Base-by-base conservation (phyloP, 2,113 vertebrate genomes). In the Athene cunicularia region DNA sequence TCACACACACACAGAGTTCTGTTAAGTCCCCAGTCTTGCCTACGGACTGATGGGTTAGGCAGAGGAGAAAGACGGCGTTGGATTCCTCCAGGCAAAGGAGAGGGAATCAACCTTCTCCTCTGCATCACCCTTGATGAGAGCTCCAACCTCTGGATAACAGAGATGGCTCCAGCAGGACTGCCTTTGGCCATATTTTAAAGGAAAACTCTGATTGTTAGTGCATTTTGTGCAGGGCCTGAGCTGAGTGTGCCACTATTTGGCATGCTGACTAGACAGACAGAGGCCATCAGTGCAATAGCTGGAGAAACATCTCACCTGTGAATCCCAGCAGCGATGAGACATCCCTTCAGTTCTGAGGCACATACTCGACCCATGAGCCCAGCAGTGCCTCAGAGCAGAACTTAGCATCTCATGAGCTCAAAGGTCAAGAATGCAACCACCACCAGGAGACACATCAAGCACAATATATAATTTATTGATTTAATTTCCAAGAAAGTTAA, bases 401-500 rank as follows among this genome's bases (percentile, higher is more conserved):
- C 3, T 53, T 30, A 55, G 72, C 39, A 79, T 20, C 49, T 82
- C 33, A 22, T 52, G 74, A 91, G 10, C 49, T 64, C 2, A 2
- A 52, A 72, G 80, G 73, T 50, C 49, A 87, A 68, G 70, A 94
- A 92, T 26, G 59, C 49, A 94, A 85, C 23, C 77, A 96, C 9
- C 39, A 89, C 32, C 27, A 75, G 28, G 5, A 90, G 66, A 66
- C n/a, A 71, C 2, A 4, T 87, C 62, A 91, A 75, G 50, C 33
- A 30, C 18, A 52, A 71, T 12, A 22, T 7, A 6, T 35, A 50
- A 76, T 96, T 97, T 94, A 97, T 91, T 95, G 58, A 8, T 63
- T 91, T 88, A 2, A 82, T 95, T 91, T 91, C 30, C 55, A 85
- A 91, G 74, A 32, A 53, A 52, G 50, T 73, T 76, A 83, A 79